Percentiles rank a stretch among this genome's conserved stretches.
These are phyloP conservation scores for Epirrita christyi DNA, from an alignment of 2,888 invertebrate genomes.

Conservation along the genomic window DNA sequence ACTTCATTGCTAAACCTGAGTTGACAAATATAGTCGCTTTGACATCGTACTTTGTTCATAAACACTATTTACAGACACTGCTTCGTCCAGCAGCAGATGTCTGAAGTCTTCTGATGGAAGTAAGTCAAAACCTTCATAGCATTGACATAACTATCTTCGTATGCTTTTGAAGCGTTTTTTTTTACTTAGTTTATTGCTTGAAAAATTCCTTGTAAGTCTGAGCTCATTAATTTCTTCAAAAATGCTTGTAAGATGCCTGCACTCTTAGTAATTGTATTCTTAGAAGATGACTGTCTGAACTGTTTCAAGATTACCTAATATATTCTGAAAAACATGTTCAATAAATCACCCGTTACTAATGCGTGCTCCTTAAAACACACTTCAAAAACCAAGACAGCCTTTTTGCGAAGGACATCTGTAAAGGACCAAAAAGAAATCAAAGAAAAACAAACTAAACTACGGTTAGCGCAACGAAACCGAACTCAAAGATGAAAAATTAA, in stretches of 20 bases:
- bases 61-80: no score
- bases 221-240: constrained; percentile 19
- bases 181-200: constrained; percentile 4
- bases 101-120: no score
- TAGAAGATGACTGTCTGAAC: background rate
- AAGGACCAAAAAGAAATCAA: constrained; percentile 21
- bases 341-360: no score
- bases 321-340: no score
- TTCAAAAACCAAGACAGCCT: background rate
- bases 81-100: no score
- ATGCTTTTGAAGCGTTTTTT: constrained; percentile 3
- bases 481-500: constrained; percentile 68
- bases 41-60: no score
- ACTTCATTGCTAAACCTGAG: no score
- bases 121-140: no score
- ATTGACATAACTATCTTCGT: no score
- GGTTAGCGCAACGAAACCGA: constrained; percentile 54
- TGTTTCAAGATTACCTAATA: no score
- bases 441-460: constrained; percentile 48
- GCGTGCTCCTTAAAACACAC: background rate
- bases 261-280: constrained; percentile 11
- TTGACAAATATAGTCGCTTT: no score
- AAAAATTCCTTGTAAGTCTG: constrained; percentile 18
- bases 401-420: background rate
- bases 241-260: constrained; percentile 9